Conservation (phyloP, 1,140 invertebrate genomes). For the Drosophila repleta region DNA sequence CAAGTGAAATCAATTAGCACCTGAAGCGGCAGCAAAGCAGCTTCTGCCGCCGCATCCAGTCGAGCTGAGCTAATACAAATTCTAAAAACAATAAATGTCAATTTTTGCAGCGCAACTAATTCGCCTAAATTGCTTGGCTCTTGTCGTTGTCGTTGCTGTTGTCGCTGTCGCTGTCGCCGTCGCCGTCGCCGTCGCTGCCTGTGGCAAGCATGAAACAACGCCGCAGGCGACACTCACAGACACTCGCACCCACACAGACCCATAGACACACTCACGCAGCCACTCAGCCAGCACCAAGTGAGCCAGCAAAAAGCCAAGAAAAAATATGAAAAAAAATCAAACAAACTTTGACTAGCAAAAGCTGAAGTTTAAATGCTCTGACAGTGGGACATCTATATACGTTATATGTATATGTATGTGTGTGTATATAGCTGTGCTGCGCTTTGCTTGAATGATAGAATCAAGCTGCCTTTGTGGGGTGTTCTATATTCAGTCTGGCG, state of each 20-base stretch:
- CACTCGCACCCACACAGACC: neutral
- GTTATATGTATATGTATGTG: too few species aligned
- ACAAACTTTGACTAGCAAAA: neutral
- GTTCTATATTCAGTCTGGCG: too few species aligned
- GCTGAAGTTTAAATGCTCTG: neutral
- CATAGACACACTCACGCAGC: neutral
- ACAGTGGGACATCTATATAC: neutral
- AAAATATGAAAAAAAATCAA: neutral
- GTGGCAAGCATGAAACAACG: constrained; percentile 29
- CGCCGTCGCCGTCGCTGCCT: constrained; percentile 1
- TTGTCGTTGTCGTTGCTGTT: neutral
- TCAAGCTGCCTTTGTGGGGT: too few species aligned
- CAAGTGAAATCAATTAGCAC: constrained; percentile 25
- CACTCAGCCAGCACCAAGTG: neutral
- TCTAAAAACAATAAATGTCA: constrained; percentile 74
- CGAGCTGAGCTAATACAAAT: constrained; percentile 58
- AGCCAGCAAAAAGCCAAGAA: neutral
- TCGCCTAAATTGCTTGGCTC: constrained; percentile 18
- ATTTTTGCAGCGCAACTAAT: constrained; percentile 68
- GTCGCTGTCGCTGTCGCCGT: neutral
- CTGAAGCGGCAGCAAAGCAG: neutral
- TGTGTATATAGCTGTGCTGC: neutral
- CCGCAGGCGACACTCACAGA: constrained; percentile 30
- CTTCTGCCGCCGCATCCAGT: neutral
- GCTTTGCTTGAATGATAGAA: too few species aligned